These are phyloP conservation scores for Sapayoa aenigma DNA, from an alignment of 2,113 vertebrate species.

Conservation along the genomic window DNA sequence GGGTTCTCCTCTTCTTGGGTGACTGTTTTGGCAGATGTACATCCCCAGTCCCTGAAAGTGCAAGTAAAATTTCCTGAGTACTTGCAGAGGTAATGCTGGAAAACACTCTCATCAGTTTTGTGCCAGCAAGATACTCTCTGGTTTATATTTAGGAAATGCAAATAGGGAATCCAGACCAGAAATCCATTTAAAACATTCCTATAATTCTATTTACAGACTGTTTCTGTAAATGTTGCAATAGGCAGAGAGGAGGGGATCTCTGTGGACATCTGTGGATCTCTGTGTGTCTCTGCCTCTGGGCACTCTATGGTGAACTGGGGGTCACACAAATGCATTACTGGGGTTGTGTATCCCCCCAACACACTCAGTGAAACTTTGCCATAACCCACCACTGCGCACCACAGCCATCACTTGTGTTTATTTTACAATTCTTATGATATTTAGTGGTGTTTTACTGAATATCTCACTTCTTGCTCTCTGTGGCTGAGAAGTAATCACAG, in stretches of 20 bases:
- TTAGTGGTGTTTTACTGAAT: neutral
- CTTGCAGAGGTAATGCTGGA: neutral
- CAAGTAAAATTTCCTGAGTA: neutral
- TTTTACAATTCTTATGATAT: neutral
- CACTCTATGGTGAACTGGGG: neutral
- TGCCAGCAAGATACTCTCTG: neutral
- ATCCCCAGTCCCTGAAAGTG: neutral
- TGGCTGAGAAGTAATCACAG: neutral
- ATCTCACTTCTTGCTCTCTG: neutral
- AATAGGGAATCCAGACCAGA: neutral
- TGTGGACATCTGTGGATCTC: neutral
- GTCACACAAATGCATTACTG: accelerated
- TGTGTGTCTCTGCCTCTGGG: neutral
- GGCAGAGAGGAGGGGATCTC: neutral
- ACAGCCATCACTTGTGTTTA: neutral
- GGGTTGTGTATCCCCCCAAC: neutral
- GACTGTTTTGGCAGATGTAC: neutral
- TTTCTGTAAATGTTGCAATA: neutral
- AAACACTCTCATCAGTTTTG: neutral
- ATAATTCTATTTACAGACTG: neutral
- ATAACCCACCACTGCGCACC: accelerated
- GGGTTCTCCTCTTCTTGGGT: neutral
- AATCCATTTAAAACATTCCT: neutral
- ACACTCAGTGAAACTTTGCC: neutral
- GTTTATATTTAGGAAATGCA: neutral